Percentiles rank a stretch among this genome's conserved stretches.
These are phyloP conservation scores for Chiroxiphia lanceolata DNA, from an alignment of 2,797 vertebrate genomes.

Conservation along the genomic window DNA sequence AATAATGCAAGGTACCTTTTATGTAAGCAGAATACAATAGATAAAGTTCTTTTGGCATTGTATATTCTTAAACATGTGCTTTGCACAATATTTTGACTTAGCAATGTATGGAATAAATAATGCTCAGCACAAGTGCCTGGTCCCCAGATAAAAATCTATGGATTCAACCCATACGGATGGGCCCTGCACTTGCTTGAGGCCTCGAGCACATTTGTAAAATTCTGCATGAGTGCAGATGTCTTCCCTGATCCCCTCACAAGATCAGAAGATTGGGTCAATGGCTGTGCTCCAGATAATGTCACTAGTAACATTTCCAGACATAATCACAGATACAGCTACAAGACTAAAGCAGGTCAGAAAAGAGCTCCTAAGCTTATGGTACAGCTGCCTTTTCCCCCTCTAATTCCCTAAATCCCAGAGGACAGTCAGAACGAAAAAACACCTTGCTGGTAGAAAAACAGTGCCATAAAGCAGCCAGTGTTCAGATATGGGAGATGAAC, in stretches of 20 bases:
- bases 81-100: background rate
- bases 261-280: conserved; percentile 5
- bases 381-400: background rate
- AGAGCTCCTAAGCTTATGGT: background rate
- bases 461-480: background rate
- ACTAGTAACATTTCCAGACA: conserved; percentile 18
- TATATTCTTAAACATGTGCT: background rate
- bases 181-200: background rate
- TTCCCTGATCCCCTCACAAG: background rate
- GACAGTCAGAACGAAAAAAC: background rate
- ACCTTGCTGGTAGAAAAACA: background rate
- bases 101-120: background rate
- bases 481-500: background rate
- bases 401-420: conserved; percentile 9
- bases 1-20: background rate
- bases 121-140: background rate
- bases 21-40: background rate
- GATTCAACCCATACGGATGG: background rate
- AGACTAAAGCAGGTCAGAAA: conserved; percentile 23
- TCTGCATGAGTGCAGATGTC: background rate
- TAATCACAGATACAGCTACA: background rate
- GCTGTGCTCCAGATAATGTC: conserved; percentile 19
- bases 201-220: background rate
- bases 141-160: background rate
- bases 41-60: background rate